Conservation (phyloP, 1,140 invertebrate genomes). For the Solenopsis invicta region DNA sequence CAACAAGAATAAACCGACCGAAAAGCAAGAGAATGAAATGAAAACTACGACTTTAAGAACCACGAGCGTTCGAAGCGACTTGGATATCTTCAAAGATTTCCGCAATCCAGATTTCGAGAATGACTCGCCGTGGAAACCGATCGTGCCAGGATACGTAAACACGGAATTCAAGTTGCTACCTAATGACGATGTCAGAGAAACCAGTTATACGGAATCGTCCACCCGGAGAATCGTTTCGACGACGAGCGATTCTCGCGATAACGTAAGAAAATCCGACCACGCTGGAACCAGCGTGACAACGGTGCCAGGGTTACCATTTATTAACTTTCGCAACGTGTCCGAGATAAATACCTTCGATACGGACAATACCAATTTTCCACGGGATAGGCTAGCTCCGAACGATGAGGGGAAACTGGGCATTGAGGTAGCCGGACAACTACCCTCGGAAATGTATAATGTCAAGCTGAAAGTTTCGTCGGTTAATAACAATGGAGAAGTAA, state of each 20-base stretch:
- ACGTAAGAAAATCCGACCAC: not conserved
- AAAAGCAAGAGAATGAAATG: slow-evolving; percentile 19
- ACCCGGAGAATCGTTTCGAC: not conserved
- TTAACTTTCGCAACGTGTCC: slow-evolving; percentile 56
- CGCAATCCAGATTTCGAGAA: slow-evolving; percentile 83
- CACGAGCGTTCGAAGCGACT: slow-evolving; percentile 75
- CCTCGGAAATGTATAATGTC: slow-evolving; percentile 80
- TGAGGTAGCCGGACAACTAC: slow-evolving; percentile 81
- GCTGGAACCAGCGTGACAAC: not conserved
- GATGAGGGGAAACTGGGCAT: slow-evolving; percentile 69
- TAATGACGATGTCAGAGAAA: not conserved
- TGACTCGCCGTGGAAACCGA: slow-evolving; percentile 84
- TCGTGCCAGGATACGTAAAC: slow-evolving; percentile 81
- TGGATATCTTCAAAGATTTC: slow-evolving; percentile 78
- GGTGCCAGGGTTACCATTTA: not conserved
- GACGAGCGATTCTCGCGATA: not conserved
- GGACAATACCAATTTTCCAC: slow-evolving; percentile 81
- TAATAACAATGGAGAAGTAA: not conserved
- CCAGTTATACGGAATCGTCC: not conserved
- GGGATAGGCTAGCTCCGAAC: slow-evolving; percentile 77
- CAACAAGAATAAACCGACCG: not conserved
- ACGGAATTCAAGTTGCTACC: slow-evolving; percentile 76
- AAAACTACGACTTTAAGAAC: slow-evolving; percentile 77
- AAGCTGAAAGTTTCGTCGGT: slow-evolving; percentile 76
- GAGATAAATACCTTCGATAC: slow-evolving; percentile 78